Conservation (phyloP, 2,113 vertebrate species). For the Xenus cinereus region DNA sequence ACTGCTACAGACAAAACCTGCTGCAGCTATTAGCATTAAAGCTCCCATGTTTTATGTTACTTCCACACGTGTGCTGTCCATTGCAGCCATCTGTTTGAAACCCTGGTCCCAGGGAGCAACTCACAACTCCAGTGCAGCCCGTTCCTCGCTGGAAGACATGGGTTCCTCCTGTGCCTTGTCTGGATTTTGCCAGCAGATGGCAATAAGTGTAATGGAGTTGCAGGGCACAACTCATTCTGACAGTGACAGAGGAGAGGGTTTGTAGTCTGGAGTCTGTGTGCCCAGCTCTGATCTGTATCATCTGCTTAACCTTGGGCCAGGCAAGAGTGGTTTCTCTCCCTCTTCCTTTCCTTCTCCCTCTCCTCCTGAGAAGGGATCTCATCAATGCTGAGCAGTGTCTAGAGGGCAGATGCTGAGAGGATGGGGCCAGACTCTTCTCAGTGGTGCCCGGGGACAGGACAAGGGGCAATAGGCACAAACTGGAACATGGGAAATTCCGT, state of each 20-base stretch:
- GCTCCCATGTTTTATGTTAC: background rate
- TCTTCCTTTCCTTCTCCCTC: too few relatives aligned
- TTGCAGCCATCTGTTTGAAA: background rate
- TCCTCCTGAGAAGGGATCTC: background rate
- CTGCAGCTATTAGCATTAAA: background rate
- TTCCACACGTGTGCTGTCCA: background rate
- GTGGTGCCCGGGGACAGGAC: background rate
- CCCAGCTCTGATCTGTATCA: background rate
- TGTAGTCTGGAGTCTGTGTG: accelerated
- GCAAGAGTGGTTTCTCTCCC: background rate
- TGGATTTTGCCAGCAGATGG: slow-evolving; percentile 45
- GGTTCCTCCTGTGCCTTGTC: background rate
- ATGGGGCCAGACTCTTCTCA: background rate
- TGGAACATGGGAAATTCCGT: background rate
- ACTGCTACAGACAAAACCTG: background rate
- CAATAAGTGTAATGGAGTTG: background rate
- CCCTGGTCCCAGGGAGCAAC: background rate
- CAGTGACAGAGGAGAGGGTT: background rate
- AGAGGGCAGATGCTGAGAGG: background rate
- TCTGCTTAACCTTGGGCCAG: background rate
- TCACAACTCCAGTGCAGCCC: background rate
- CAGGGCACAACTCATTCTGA: background rate
- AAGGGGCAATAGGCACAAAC: background rate
- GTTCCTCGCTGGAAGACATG: background rate
- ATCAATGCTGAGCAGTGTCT: background rate